Conservation (phyloP, 2,797 vertebrate genomes). For the Oryzias dopingdopingensis region DNA sequence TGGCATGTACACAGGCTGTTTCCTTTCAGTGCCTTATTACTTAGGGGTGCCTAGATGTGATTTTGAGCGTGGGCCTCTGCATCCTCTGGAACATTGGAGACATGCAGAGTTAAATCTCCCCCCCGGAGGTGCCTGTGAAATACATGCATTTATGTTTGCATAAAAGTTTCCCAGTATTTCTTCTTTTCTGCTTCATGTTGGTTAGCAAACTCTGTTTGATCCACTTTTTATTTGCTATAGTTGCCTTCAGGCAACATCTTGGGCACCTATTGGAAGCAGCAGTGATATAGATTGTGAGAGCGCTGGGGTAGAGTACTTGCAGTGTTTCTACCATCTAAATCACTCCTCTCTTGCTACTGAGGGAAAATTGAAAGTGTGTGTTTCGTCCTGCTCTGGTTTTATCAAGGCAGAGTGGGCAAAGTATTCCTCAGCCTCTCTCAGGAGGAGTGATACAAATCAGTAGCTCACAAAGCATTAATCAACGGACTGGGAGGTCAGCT, state of each 20-base stretch:
- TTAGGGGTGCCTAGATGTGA: slow-evolving; percentile 45
- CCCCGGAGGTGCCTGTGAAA: slow-evolving; percentile 52
- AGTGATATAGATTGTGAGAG: slow-evolving; percentile 44
- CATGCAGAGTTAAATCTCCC: slow-evolving; percentile 43
- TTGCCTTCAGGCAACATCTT: slow-evolving; percentile 46
- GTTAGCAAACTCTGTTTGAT: slow-evolving; percentile 47
- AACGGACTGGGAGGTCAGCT: slow-evolving; percentile 65
- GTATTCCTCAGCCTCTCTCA: slow-evolving; percentile 42
- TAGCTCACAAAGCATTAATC: slow-evolving; percentile 68
- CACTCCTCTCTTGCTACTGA: slow-evolving; percentile 43
- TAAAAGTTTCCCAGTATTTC: slow-evolving; percentile 61
- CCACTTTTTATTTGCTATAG: slow-evolving; percentile 34
- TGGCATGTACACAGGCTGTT: slow-evolving; percentile 50
- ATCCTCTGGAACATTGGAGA: slow-evolving; percentile 53
- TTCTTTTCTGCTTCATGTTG: slow-evolving; percentile 58
- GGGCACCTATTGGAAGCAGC: slow-evolving; percentile 62
- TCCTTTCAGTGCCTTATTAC: slow-evolving; percentile 61
- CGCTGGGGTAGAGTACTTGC: slow-evolving; percentile 34
- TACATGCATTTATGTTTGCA: slow-evolving; percentile 61
- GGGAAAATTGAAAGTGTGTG: slow-evolving; percentile 28
- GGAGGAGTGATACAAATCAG: slow-evolving; percentile 62
- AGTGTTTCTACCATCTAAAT: slow-evolving; percentile 61
- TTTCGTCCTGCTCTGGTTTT: slow-evolving; percentile 38
- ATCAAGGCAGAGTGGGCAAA: slow-evolving; percentile 43
- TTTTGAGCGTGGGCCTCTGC: slow-evolving; percentile 57